These are phyloP conservation scores for Orthonychiurus folsomi DNA, from an alignment of 2,888 invertebrate species.

Conservation along the genomic window DNA sequence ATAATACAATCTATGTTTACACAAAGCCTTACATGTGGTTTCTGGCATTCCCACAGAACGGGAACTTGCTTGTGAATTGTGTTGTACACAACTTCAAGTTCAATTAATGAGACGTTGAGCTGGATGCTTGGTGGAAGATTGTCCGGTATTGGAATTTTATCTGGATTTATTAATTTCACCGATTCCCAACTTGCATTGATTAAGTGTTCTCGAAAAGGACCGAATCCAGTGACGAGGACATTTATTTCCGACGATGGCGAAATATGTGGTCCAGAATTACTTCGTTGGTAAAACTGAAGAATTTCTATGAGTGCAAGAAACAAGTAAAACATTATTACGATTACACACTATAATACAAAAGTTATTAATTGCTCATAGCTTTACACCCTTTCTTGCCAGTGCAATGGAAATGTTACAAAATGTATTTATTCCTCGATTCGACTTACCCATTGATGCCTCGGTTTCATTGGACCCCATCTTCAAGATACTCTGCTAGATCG, in stretches of 20 bases:
- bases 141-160: constrained; percentile 30
- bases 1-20: not conserved
- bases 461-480: not conserved
- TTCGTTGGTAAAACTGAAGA: not conserved
- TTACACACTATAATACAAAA: not conserved
- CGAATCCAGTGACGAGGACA: constrained; percentile 66
- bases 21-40: constrained; percentile 55
- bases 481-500: no score
- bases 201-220: constrained; percentile 61
- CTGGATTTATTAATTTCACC: constrained; percentile 53
- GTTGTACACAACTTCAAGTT: constrained; percentile 65
- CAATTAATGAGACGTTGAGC: constrained; percentile 51
- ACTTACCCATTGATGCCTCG: not conserved
- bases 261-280: not conserved
- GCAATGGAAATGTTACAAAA: no score
- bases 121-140: constrained; percentile 30
- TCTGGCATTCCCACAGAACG: constrained; percentile 58
- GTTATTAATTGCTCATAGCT: not conserved
- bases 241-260: not conserved
- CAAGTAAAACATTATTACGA: no score
- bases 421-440: not conserved
- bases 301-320: no score
- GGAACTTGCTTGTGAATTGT: constrained; percentile 58
- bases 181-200: constrained; percentile 78
- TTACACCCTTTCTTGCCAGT: no score